Evolutionary conservation across 30 jellyfish, hydroid and myxozoan genomes (phyloP), one percentile per base, ranked within the genome.

Genomic region (Phacellophora camtschatica): DNA sequence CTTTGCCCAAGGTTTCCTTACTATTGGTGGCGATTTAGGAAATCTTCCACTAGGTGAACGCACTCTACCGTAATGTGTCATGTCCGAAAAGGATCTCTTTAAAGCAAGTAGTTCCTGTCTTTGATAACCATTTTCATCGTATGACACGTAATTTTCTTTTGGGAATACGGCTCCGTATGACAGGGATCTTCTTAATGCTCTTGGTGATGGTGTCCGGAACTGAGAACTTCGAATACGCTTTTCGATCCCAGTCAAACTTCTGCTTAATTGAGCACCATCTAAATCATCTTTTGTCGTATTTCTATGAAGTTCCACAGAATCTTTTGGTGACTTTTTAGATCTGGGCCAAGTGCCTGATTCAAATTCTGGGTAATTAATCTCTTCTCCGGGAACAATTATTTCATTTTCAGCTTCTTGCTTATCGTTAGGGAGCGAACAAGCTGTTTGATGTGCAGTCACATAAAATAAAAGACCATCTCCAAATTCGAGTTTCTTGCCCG

Each of bases 121-220:
- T 25, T 55, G 62, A 23, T 48, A 16, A 32, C 29, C 54, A 1
- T 48, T 53, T 15, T 78, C 82, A 9, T 63, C 90, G 33, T 42
- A 78, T 18, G 90, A 74, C 39, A 78, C 90, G 25, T 78, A 78
- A 25, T 78, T 78, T 39, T 78, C 90, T 33, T 78, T 78, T 0
- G 90, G 90, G 66, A 41, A 78, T n/a, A 78, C 76, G 1, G 90
- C 70, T 12, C 90, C 78, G 2, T 59, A 61, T 10, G 90, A 78
- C 22, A 78, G 34, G 41, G 90, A 48, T 29, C 68, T 46, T 23
- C 74, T 51, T 31, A 78, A 33, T 1, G 42, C 37, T 2, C 90
- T 82, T 16, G 81, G 87, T 2, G 87, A 58, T 0, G 77, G 90
- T 50, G 82, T 49, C 5, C 90, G 74, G 23, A 78, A 61, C 12